phyloP scores from a whole-genome alignment of 92 coral and sea anemone genomes.

The Galaxea fascicularis region DNA sequence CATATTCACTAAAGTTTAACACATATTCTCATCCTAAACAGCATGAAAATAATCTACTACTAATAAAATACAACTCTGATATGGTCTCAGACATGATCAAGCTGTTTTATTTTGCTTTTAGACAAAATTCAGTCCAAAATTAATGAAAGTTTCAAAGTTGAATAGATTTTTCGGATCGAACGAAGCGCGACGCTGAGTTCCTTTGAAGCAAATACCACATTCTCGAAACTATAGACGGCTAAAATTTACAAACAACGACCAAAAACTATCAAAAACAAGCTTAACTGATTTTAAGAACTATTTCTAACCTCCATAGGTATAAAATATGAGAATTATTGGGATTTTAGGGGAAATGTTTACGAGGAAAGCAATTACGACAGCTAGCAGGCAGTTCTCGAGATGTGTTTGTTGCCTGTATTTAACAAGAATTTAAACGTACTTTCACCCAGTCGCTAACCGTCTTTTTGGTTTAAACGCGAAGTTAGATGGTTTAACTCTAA shows the following conservation, averaged over 20 bases:
- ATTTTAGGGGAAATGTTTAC: conserved; percentile 83
- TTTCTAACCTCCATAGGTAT: neutral
- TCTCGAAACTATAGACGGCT: neutral
- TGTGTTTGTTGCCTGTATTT: conserved; percentile 91
- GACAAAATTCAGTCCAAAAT: conserved; percentile 9
- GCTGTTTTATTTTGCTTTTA: neutral
- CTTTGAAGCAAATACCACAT: conserved; percentile 5
- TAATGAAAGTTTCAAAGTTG: conserved; percentile 31
- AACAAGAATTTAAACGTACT: conserved; percentile 57
- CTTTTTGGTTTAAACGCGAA: conserved; percentile 46
- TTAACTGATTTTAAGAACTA: neutral
- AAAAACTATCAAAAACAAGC: conserved; percentile 20
- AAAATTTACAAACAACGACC: conserved; percentile 1
- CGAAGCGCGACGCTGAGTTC: conserved; percentile 3
- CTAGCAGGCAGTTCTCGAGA: conserved; percentile 79
- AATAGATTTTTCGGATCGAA: conserved; percentile 27
- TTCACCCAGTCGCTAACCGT: neutral
- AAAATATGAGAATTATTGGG: conserved; percentile 41
- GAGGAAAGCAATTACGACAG: conserved; percentile 89
- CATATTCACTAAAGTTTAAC: neutral
- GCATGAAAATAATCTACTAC: neutral
- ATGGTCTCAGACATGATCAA: neutral
- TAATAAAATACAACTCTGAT: neutral
- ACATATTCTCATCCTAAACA: neutral
- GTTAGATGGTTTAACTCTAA: conserved; percentile 77